Percentiles rank a stretch among this genome's conserved stretches.
Evolutionary conservation across 2,797 vertebrate genomes (phyloP).

Genomic region (Eidolon dupreanum): DNA sequence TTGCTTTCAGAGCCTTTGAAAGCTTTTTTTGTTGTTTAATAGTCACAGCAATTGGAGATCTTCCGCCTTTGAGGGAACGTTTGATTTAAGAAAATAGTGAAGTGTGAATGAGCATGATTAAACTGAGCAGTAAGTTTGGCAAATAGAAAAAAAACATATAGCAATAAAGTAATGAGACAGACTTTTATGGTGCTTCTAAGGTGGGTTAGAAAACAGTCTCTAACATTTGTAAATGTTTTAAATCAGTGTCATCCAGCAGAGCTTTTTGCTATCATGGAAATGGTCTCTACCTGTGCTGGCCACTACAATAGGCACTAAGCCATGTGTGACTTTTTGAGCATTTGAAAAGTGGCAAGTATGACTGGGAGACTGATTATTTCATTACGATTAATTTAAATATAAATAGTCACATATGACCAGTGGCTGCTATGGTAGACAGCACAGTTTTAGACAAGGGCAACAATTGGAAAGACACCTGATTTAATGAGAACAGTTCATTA

Average conservation of each 20-base stretch:
- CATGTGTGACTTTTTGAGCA: neutral
- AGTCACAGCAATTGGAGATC: slow-evolving; percentile 21
- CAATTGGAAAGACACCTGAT: slow-evolving; percentile 3
- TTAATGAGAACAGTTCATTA: slow-evolving; percentile 17
- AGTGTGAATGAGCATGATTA: slow-evolving; percentile 41
- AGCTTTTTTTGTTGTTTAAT: slow-evolving; percentile 15
- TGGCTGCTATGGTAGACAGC: neutral
- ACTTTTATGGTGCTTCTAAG: slow-evolving; percentile 29
- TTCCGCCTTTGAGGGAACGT: slow-evolving; percentile 39
- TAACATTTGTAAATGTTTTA: slow-evolving; percentile 21
- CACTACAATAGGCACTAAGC: neutral
- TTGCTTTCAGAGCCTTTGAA: slow-evolving; percentile 31
- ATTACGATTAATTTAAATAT: slow-evolving; percentile 18
- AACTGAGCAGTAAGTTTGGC: slow-evolving; percentile 25
- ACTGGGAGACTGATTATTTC: neutral
- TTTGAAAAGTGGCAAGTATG: slow-evolving; percentile 13
- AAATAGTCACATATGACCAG: neutral
- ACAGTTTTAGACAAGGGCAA: slow-evolving; percentile 14
- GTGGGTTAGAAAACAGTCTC: neutral
- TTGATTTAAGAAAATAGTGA: slow-evolving; percentile 62
- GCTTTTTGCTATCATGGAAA: neutral
- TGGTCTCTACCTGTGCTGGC: neutral
- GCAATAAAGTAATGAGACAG: neutral
- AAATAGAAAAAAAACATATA: slow-evolving; percentile 30
- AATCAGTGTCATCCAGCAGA: neutral